phyloP scores from a whole-genome alignment of 2,888 invertebrate genomes.

The Mimas tiliae region DNA sequence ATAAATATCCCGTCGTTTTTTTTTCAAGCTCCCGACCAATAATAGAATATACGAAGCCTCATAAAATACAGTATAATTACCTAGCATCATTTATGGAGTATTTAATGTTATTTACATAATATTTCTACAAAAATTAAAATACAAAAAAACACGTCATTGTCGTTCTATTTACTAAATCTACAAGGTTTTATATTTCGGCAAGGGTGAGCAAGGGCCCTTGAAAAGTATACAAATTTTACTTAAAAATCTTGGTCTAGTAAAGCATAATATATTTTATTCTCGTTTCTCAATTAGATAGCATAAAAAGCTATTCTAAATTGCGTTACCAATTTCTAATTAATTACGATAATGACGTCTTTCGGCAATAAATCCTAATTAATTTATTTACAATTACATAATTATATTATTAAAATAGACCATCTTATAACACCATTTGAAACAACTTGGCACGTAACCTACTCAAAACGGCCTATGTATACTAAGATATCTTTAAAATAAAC shows the following conservation, averaged over 20 bases:
- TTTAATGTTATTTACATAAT: conserved; percentile 36
- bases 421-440: conserved; percentile 64
- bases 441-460: conserved; percentile 72
- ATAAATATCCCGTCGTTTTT: neutral
- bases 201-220: no score
- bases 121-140: conserved; percentile 34
- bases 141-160: conserved; percentile 22
- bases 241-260: no score
- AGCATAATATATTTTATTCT: neutral
- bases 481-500: conserved; percentile 73
- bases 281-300: neutral
- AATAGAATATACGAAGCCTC: conserved; percentile 23
- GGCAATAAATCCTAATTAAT: conserved; percentile 55
- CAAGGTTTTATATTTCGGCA: neutral
- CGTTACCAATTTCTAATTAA: neutral
- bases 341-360: conserved; percentile 49
- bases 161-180: conserved; percentile 12
- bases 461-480: conserved; percentile 47
- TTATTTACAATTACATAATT: conserved; percentile 62
- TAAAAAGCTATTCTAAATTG: neutral
- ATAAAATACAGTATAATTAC: conserved; percentile 19
- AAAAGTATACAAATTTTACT: no score
- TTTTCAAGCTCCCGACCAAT: neutral
- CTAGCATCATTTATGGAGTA: conserved; percentile 26
- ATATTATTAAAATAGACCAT: conserved; percentile 66